A percentile compares a stretch with the other conserved stretches of the same genome.
Evolutionary conservation across 2,797 vertebrate genomes (phyloP).

Genomic region (Platyrinchus mystaceus): DNA sequence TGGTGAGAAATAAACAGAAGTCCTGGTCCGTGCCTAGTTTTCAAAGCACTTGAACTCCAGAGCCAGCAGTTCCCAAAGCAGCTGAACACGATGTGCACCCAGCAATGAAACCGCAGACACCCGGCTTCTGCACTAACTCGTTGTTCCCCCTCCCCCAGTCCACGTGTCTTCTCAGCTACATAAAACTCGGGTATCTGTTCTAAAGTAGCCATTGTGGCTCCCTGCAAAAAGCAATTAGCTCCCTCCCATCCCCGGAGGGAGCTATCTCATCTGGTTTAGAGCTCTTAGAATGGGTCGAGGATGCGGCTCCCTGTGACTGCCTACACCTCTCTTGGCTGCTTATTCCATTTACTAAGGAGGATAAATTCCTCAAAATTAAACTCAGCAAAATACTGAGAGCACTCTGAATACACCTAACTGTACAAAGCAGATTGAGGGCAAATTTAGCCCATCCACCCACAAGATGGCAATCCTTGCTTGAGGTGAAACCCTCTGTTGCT

Average conservation of each 20-base stretch:
- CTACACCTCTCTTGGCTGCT: background rate
- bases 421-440: background rate
- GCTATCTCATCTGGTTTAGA: background rate
- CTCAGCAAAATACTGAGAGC: background rate
- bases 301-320: background rate
- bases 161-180: background rate
- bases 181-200: background rate
- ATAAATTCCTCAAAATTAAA: background rate
- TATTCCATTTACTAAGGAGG: background rate
- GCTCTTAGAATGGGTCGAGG: background rate
- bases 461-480: background rate
- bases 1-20: background rate
- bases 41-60: background rate
- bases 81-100: rapidly evolving
- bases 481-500: background rate
- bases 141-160: too few relatives aligned
- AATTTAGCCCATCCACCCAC: background rate
- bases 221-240: background rate
- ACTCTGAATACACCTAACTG: background rate
- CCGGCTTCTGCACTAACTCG: rapidly evolving
- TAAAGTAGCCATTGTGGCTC: rapidly evolving
- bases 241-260: too few relatives aligned
- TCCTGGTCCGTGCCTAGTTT: background rate
- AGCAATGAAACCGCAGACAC: background rate
- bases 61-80: background rate